Evolutionary conservation across 2,113 vertebrate genomes (phyloP), one percentile per base, ranked within the genome.

Genomic region (Sander lucioperca): DNA sequence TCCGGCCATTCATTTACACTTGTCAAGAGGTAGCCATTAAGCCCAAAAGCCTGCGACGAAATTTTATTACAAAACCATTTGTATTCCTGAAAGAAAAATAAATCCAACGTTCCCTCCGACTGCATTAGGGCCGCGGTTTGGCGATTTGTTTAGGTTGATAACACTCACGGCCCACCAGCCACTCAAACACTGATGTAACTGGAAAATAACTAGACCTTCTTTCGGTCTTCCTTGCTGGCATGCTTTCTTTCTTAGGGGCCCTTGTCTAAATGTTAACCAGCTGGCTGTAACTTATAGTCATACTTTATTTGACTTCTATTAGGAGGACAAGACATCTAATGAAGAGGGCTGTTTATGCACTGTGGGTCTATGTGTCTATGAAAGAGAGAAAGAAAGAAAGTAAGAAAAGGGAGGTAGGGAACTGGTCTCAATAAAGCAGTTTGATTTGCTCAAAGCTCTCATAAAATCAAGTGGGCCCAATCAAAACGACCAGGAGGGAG

Each of bases 31-130:
- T 91, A 94, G 95, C 96, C 97, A 97, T 99, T 98, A 99, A 96
- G 96, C 95, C 80, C 87, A 66, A 94, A 96, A 96, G 95, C 95
- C 95, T 94, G 96, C 94, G 94, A 93, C 93, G 95, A 97, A 96
- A 96, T 97, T 97, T 96, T 97, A 98, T 98, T 98, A 97, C 96
- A 94, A 97, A 97, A 96, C 96, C 96, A 97, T 98, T 98, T 97
- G 97, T 98, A 97, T 97, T 95, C 96, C 96, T 96, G 97, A 97
- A 98, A 97, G 96, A 96, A 98, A 99, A 99, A 99, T 98, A 99
- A 99, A 99, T 97, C 95, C 91, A 76, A 85, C 92, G 91, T 95
- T 97, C 96, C 95, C 96, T 96, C 95, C 89, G 95, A 93, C 96
- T 98, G 97, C 97, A 98, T 99, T 98, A 99, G 96, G 95, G 68